Base-by-base conservation (phyloP, 30 jellyfish, hydroid and myxozoan species). In the Chironex yamaguchii region DNA sequence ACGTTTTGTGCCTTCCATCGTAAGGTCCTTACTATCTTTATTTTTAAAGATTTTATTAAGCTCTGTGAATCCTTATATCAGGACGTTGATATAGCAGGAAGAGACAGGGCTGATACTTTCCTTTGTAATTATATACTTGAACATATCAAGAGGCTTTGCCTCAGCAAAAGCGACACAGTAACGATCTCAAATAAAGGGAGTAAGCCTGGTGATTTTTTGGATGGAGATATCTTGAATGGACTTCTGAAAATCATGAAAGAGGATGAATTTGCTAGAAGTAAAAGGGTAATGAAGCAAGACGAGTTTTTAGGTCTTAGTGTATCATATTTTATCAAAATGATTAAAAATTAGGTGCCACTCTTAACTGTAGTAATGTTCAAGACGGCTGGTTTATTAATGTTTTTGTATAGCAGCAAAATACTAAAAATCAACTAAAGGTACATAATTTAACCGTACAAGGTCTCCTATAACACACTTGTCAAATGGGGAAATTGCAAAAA, bases 51-150 rank as follows among this genome's bases (percentile, higher is more conserved):
- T 27, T 73, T 33, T 31, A 63, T 73, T 3, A 63, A 65, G 27
- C 71, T 82, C 2, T 75, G 88, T 34, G 30, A 22, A 48, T 71
- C 95, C 1, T 12, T 85, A 29, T 85, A 85, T 52, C 33, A 36
- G 1, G 95, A 71, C 62, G 62, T 85, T 25, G 95, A 85, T 63
- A 71, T 85, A 34, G 32, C 30, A 23, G 95, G 89, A 14, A 58
- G 23, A 34, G 89, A 84, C 22, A 35, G 52, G 33, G 95, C 95
- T 14, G 65, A 49, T 35, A 74, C 22, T n/a, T 65, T 68, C 25
- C 85, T 85, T 35, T 85, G 95, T 53, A 6, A 13, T 21, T 28
- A 49, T 9, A 48, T 85, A 29, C 23, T 85, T 14, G 23, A 72
- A 20, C 88, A 85, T 17, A 32, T 85, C 0, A 62, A 65, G 25